Base-by-base conservation (phyloP, 1,140 invertebrate genomes). In the Euura lappo region DNA sequence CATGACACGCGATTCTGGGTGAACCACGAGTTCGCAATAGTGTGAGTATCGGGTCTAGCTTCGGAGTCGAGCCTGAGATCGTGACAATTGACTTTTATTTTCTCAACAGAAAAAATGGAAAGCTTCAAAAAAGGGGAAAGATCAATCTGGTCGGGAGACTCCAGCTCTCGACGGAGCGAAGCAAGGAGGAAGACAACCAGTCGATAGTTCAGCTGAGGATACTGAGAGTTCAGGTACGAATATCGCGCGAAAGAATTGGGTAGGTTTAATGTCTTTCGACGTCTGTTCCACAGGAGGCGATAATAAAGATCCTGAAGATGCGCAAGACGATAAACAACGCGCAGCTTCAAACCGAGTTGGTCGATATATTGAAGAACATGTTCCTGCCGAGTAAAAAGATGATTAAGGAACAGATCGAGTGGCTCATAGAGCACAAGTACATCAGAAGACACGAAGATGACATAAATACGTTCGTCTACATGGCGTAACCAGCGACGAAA, bases 381-480 rank as follows among this genome's bases (percentile, higher is more conserved):
- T 99, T 99, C 90, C 88, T 99, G 78, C 98, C 98, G 45, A 98
- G 97, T 74, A 98, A 98, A 88, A 99, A 99, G 88, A 96, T 99
- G 93, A 99, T 99, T 77, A 99, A 99, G 89, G 98, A 99, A 89
- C 98, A 99, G 89, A 93, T 99, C 46, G 98, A 99, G 87, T 99
- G 98, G 98, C 91, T 99, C 7, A 99, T 99, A 78, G 98, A 99
- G 89, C 96, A 99, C 84, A 98, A 99, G 86, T 99, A 99, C 85
- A 98, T 99, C 93, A 90, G 92, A 73, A 90, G 98, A 76, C 97
- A 99, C 86, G 97, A 99, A 80, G 96, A 98, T 77, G 97, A 99
- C 86, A 98, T 99, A 81, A 99, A 99, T 88, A 96, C 95, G 80
- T 99, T 99, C 90, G 96, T 98, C 81, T 99, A 99, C 87, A 96